Base-by-base conservation (phyloP, 2,797 vertebrate genomes). In the Mareca penelope region DNA sequence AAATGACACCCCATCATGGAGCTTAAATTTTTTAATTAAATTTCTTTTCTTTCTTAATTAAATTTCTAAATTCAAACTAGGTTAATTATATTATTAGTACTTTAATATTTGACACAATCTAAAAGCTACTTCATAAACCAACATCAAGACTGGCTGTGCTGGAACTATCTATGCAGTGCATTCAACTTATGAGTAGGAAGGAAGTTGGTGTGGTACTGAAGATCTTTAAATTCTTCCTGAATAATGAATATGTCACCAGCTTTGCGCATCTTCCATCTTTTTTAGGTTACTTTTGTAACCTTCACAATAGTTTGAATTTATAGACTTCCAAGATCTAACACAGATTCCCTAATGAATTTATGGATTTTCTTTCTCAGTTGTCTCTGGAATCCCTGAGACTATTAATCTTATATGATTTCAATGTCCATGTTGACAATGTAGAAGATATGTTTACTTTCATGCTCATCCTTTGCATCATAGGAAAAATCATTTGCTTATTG, bases 271-370 rank as follows among this genome's bases (percentile, higher is more conserved):
- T 71, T 89, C 31, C 6, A 57, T 9, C 5, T 78, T 42, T 55
- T 89, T 55, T 73, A 73, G 80, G 67, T 60, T 61, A 60, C 37
- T 91, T 93, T 22, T 70, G 19, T 19, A 91, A 85, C 33, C 7
- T 77, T 90, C 39, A 75, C 24, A 82, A 44, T 55, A 61, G 28
- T 85, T 95, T 78, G 50, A 95, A 95, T 96, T 97, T 93, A 93
- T 39, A 89, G 82, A 68, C 31, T 57, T 94, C 56, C 52, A 89
- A 82, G 39, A 86, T 75, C 86, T 96, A 91, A 59, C 60, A 88
- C 33, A 89, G 6, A 21, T 90, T 96, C 73, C 63, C 95, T 96
- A 97, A 96, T 95, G 91, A 96, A 96, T 94, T 89, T 96, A 95
- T 95, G 82, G 90, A 97, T 97, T 96, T 97, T 94, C 69, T 83